Evolutionary conservation across 2,888 invertebrate species (phyloP).

Genomic region (Trachelus stipa): DNA sequence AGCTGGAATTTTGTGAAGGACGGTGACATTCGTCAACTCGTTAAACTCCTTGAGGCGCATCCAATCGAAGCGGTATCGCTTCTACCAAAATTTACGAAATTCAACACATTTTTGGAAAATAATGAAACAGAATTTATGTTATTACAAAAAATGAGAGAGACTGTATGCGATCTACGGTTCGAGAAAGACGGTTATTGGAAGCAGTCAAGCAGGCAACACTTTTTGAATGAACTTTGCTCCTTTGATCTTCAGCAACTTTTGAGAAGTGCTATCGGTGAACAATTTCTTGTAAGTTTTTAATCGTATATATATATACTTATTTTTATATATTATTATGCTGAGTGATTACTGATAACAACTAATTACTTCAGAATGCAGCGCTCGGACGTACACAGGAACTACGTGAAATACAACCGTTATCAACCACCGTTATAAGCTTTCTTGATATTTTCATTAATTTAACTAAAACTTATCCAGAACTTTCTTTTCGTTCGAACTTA

Average conservation of each 20-base stretch:
- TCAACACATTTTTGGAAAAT: not conserved
- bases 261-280: slow-evolving; percentile 47
- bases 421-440: slow-evolving; percentile 38
- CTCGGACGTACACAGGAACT: slow-evolving; percentile 23
- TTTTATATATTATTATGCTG: not conserved
- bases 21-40: slow-evolving; percentile 47
- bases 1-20: slow-evolving; percentile 50
- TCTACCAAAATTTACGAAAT: slow-evolving; percentile 21
- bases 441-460: slow-evolving; percentile 38
- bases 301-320: not conserved
- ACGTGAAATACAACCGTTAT: slow-evolving; percentile 34
- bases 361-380: slow-evolving; percentile 33
- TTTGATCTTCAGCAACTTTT: slow-evolving; percentile 54
- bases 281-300: slow-evolving; percentile 42
- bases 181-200: slow-evolving; percentile 45
- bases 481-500: slow-evolving; percentile 44
- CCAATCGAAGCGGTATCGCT: slow-evolving; percentile 53
- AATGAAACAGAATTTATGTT: slow-evolving; percentile 18
- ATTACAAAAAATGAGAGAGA: slow-evolving; percentile 37
- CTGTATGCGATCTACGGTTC: slow-evolving; percentile 44
- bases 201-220: slow-evolving; percentile 35
- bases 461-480: slow-evolving; percentile 16
- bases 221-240: slow-evolving; percentile 50
- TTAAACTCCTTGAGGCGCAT: slow-evolving; percentile 50
- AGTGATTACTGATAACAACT: not conserved